Evolutionary conservation across 30 jellyfish, hydroid and myxozoan genomes (phyloP), one percentile per base, ranked within the genome.

Genomic region (Turritopsis dohrnii): DNA sequence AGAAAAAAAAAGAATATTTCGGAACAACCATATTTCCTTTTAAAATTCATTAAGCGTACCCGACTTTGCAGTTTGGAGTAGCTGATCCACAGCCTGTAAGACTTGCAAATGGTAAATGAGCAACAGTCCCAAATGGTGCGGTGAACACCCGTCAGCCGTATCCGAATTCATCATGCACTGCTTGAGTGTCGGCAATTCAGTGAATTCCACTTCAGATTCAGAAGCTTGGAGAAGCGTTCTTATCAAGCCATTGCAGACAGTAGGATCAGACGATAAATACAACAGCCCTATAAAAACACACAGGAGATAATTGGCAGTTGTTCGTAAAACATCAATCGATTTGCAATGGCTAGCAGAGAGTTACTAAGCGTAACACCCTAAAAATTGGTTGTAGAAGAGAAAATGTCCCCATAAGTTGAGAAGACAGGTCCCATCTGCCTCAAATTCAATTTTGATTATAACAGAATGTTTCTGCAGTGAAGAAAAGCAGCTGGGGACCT

Each of bases 101-200:
- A 90, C 95, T 91, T 93, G 98, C 66, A 93, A 81, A 71, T 93
- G 96, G 74, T 88, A 93, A 65, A 93, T 87, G 18, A 93, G 86
- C 66, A 93, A 75, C 72, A 93, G 84, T 1, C 98, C 98, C 60
- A 93, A 87, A 28, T 93, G 98, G 29, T 88, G 96, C 9, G 98
- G 90, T n/a, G 84, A 84, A 73, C 98, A 93, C 25, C 72, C 84
- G 18, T 93, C 98, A 4, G 94, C 90, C 26, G 94, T 83, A 72
- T 83, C 85, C 0, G 93, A 31, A 65, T 27, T 80, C 60, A 65
- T 22, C 21, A 30, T 41, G 21, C 26, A 53, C 21, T 80, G 87
- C 21, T 80, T 53, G 20, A 80, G 20, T 52, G 87, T 80, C n/a
- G 87, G 87, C 87, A 80, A 31, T 21, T 52, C 52, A 1, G 52